These are phyloP conservation scores for Chrysodeixis includens DNA, from an alignment of 2,888 invertebrate genomes.

Conservation along the genomic window DNA sequence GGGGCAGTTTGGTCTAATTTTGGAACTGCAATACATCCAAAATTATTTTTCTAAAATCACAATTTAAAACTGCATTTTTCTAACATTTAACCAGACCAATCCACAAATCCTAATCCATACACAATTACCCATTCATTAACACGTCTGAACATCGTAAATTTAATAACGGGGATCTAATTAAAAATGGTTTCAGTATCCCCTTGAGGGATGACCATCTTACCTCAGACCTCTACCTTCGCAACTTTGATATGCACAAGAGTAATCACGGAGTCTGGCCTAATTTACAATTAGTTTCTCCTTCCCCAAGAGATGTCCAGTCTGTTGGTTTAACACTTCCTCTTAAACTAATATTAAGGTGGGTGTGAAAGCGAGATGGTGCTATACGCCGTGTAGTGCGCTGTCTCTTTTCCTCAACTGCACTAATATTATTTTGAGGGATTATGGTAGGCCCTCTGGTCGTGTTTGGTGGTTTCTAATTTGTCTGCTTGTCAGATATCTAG, in stretches of 20 bases:
- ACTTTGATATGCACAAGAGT: slow-evolving; percentile 1
- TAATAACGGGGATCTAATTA: background rate
- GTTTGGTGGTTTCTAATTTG: background rate
- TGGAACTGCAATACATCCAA: too few species aligned
- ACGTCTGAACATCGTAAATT: background rate
- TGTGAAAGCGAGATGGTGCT: too few species aligned
- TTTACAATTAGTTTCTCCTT: background rate
- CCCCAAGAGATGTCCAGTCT: background rate
- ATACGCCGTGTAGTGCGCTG: too few species aligned
- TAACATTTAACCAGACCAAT: background rate
- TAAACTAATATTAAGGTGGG: too few species aligned
- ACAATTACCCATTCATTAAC: background rate
- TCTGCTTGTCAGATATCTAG: background rate
- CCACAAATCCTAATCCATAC: background rate
- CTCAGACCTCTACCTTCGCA: slow-evolving; percentile 1
- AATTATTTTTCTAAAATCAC: too few species aligned
- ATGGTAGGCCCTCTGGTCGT: too few species aligned
- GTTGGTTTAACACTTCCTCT: too few species aligned
- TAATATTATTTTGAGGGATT: too few species aligned
- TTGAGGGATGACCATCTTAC: background rate
- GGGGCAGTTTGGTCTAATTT: too few species aligned
- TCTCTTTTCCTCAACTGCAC: too few species aligned
- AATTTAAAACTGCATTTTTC: too few species aligned
- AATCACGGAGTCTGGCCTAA: slow-evolving; percentile 1
- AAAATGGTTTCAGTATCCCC: background rate